Base-by-base conservation (phyloP, 2,888 invertebrate species). In the Clitarchus hookeri region DNA sequence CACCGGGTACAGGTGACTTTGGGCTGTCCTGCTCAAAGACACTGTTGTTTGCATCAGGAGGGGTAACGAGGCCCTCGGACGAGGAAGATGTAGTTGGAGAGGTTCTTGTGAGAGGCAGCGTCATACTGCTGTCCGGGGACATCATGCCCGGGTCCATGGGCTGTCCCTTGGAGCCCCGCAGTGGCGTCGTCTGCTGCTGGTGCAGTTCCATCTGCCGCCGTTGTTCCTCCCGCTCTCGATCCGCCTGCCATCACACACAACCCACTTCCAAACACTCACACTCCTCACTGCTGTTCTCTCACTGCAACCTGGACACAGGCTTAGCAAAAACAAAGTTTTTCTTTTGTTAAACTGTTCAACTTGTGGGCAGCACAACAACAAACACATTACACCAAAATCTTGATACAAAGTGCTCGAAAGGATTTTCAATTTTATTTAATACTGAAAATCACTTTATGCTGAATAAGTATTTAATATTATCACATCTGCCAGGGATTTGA, bases 151-250 rank as follows among this genome's bases (percentile, higher is more conserved):
- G 83, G 48, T 77, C 86, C 84, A 85, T 44, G n/a, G 80, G 87
- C 26, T 86, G 86, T 9, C 84, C 77, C 65, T 78, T 83, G 19
- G 83, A 83, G 84, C 87, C 44, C 36, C 84, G 83, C 84, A 85
- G 44, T 82, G 83, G 84, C 36, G 84, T 82, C 48, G 84, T 44
- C 84, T 86, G 80, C 44, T 86, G 87, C 83, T 85, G 86, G 65
- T 86, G 87, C 36, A 80, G 77, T 90, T 91, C 88, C 90, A 90
- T 89, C 89, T 90, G 88, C 87, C 90, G 93, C 84, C 94, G 93
- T 90, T 96, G 93, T 90, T 97, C 96, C 91, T 98, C 98, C 88
- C 98, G 94, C 89, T 98, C 97, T 89, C 95, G 95, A 91, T 98
- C 98, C 0, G 98, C 97, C 90, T 91, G 87, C 19, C 16, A 83